Evolutionary conservation across 1,140 invertebrate genomes (phyloP), one percentile per base, ranked within the genome.

Genomic region (Apis laboriosa): DNA sequence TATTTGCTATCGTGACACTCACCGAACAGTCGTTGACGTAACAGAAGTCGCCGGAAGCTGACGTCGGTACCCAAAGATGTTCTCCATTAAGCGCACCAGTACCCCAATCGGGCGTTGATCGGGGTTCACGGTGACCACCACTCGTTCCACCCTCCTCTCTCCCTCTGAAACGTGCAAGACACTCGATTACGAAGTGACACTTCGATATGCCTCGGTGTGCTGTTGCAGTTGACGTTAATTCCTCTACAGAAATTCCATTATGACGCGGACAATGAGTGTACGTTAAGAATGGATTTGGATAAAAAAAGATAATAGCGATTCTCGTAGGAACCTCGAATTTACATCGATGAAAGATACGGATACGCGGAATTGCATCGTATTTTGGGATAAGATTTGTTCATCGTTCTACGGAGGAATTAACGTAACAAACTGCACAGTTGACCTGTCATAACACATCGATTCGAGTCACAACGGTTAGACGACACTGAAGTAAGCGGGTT

Each of bases 21-120:
- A 99, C 98, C 94, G 97, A 96, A 92, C 98, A 99, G 90, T 98
- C 97, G 58, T 96, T 95, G 19, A 98, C 96, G 92, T 99, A 98
- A 93, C 98, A 99, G 91, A 98, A 97, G 92, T 99, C 98, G 3
- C 98, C 98, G 9, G 98, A 99, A 49, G 97, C 97, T 11, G 97
- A 96, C 9, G 97, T 97, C 61, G 97, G 96, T 78, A 97, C 96
- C 97, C 97, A 98, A 79, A 98, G 95, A 92, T 98, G 97, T 92
- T 98, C 97, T 2, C 97, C 97, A 92, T 97, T 97, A 84, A 97
- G 92, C 8, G 97, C 97, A 43, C 94, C 93, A 86, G 97, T 96
- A 61, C 96, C 95, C 97, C 97, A 98, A 92, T 98, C 97, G 12
- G 97, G 97, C 19, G 97, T 97, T 72, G 96, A 96, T 79, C 97